A percentile compares a stretch with the other conserved stretches of the same genome.
Evolutionary conservation across 1,140 invertebrate species (phyloP).

Genomic region (Mactra quadrangularis): DNA sequence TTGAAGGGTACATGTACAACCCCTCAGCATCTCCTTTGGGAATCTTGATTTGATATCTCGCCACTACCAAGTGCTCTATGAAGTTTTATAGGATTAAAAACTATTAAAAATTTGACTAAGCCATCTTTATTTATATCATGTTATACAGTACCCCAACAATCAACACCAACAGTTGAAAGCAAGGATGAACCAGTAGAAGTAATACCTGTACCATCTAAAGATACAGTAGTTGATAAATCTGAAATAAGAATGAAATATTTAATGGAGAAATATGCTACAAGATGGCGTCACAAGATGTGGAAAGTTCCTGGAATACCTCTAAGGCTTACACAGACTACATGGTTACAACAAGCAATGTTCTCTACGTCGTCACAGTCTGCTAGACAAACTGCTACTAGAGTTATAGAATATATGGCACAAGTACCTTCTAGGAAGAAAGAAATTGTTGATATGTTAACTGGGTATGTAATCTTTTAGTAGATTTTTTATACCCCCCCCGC

Average conservation of each 20-base stretch:
- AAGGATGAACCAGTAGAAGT: constrained; percentile 66
- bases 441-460: constrained; percentile 93
- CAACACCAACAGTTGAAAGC: constrained; percentile 62
- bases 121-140: too few relatives aligned
- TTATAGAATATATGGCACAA: constrained; percentile 92
- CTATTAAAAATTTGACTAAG: too few relatives aligned
- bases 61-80: too few relatives aligned
- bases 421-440: constrained; percentile 80
- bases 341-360: constrained; percentile 95
- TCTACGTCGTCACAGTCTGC: constrained; percentile 95
- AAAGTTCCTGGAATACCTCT: constrained; percentile 74
- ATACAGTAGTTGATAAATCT: constrained; percentile 71
- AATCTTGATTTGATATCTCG: too few relatives aligned
- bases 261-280: constrained; percentile 90
- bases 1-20: too few relatives aligned
- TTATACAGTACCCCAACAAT: constrained; percentile 9
- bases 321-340: constrained; percentile 86
- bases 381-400: constrained; percentile 93
- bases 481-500: too few relatives aligned
- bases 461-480: constrained; percentile 73
- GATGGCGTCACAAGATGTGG: constrained; percentile 84
- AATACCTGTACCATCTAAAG: background rate
- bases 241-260: constrained; percentile 87
- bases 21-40: too few relatives aligned
- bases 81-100: too few relatives aligned